These are phyloP conservation scores for Aplysina aerophoba DNA, from an alignment of 37 sponge, comb jelly and placozoan species.

Conservation along the genomic window DNA sequence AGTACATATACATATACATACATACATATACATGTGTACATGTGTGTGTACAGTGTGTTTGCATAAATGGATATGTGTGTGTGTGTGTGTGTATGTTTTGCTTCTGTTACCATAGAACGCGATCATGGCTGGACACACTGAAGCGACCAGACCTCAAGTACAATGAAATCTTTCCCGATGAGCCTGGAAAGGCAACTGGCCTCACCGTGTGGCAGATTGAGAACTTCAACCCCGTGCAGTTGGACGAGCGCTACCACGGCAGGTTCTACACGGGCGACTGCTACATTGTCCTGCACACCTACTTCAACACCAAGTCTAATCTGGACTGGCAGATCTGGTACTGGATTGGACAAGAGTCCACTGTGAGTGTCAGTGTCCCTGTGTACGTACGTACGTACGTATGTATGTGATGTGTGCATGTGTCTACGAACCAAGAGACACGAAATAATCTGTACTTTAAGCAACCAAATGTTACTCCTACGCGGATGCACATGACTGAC, in stretches of 20 bases:
- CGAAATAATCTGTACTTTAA: too few relatives aligned
- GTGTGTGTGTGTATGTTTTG: constrained; percentile 19
- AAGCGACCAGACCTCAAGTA: constrained; percentile 92
- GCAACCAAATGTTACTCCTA: too few relatives aligned
- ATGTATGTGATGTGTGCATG: constrained; percentile 5
- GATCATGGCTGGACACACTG: constrained; percentile 41
- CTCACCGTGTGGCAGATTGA: constrained; percentile 94
- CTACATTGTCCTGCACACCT: constrained; percentile 81
- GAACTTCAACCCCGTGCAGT: constrained; percentile 86
- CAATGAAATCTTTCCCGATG: constrained; percentile 78
- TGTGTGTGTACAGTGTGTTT: constrained; percentile 21
- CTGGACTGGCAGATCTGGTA: constrained; percentile 93
- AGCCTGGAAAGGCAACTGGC: constrained; percentile 75
- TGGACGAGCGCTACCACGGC: constrained; percentile 85
- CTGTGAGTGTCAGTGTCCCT: constrained; percentile 48
- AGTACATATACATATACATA: too few relatives aligned
- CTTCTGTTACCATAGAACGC: neutral
- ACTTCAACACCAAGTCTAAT: constrained; percentile 59
- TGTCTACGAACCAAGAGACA: too few relatives aligned
- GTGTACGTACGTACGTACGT: constrained; percentile 12
- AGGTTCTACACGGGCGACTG: constrained; percentile 88
- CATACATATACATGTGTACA: too few relatives aligned
- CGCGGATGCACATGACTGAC: too few relatives aligned
- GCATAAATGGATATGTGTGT: constrained; percentile 31
- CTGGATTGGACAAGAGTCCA: constrained; percentile 92